Conservation (phyloP, 1,140 invertebrate genomes). For the Ostrea denselamellosa region DNA sequence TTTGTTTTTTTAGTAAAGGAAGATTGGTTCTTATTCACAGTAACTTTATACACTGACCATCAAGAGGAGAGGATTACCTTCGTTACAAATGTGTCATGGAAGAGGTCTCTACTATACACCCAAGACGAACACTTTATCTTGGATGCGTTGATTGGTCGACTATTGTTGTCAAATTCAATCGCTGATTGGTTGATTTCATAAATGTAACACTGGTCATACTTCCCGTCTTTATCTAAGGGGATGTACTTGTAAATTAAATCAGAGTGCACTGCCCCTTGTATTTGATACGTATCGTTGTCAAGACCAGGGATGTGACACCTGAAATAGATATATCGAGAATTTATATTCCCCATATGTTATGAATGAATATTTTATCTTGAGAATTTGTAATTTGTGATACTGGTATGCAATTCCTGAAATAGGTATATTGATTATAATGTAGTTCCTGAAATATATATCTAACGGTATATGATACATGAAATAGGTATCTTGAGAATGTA, state of each 20-base stretch:
- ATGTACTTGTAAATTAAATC: conserved; percentile 49
- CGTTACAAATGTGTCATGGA: conserved; percentile 45
- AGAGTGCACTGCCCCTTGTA: conserved; percentile 52
- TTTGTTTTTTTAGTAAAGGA: too few species aligned
- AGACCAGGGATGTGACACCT: conserved; percentile 59
- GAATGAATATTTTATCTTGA: too few species aligned
- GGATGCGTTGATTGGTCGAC: conserved; percentile 34
- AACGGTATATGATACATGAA: too few species aligned
- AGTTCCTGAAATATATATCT: too few species aligned
- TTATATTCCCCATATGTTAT: too few species aligned
- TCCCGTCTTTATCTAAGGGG: conserved; percentile 13
- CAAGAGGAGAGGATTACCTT: conserved; percentile 40
- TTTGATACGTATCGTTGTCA: conserved; percentile 57
- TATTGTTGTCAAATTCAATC: conserved; percentile 37
- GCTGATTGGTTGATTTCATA: conserved; percentile 38
- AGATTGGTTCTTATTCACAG: too few species aligned
- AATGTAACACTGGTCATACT: conserved; percentile 52
- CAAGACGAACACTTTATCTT: conserved; percentile 47
- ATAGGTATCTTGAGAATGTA: too few species aligned
- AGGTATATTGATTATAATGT: too few species aligned
- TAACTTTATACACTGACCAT: too few species aligned
- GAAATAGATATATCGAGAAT: conserved; percentile 44
- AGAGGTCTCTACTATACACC: conserved; percentile 54
- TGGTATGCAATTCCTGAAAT: too few species aligned
- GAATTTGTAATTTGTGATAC: too few species aligned